These are phyloP conservation scores for Philonicus albiceps DNA, from an alignment of 2,888 invertebrate species.

Conservation along the genomic window DNA sequence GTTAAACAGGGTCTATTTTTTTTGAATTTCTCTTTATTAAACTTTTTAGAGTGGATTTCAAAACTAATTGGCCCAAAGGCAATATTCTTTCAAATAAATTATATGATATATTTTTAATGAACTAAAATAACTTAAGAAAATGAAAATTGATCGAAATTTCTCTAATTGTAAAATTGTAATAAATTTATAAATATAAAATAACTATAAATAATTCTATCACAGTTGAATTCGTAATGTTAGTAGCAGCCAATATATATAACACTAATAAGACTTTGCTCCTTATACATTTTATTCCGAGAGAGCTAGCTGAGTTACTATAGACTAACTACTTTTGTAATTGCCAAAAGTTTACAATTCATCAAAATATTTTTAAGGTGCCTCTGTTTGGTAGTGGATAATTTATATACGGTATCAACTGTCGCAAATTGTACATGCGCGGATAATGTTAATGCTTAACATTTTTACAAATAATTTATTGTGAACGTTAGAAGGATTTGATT, in stretches of 20 bases:
- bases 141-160: too few species aligned
- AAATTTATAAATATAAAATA: too few species aligned
- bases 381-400: background rate
- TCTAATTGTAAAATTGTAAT: too few species aligned
- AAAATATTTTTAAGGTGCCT: constrained; percentile 10
- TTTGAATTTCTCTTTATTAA: too few species aligned
- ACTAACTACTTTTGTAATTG: background rate
- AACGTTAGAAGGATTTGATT: background rate
- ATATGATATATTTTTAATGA: too few species aligned
- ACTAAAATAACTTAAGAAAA: too few species aligned
- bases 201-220: background rate
- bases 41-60: too few species aligned
- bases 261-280: background rate
- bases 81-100: too few species aligned
- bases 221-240: background rate
- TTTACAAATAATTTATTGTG: background rate
- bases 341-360: constrained; percentile 2
- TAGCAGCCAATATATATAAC: background rate
- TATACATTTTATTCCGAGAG: background rate
- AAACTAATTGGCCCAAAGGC: too few species aligned
- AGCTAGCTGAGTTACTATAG: background rate
- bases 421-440: background rate
- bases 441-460: constrained; percentile 7
- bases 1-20: too few species aligned
- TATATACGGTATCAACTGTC: background rate